Conservation (phyloP, 2,797 vertebrate genomes). For the Peromyscus nudipes region DNA sequence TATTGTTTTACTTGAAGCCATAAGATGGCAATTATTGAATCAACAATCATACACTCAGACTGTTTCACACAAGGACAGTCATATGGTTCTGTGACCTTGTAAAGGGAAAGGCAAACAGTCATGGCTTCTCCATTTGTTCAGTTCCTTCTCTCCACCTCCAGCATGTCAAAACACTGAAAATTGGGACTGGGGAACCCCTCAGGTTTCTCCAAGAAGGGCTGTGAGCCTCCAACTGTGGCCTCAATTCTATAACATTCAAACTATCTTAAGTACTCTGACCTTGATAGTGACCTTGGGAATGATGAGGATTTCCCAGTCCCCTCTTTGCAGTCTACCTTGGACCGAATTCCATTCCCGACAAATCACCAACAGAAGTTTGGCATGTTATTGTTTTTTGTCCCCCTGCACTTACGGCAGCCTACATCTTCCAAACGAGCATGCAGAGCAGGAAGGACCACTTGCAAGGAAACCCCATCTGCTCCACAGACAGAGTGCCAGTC, state of each 20-base stretch:
- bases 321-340: not conserved
- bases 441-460: slow-evolving; percentile 19
- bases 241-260: not conserved
- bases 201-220: not conserved
- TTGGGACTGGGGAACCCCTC: not conserved
- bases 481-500: slow-evolving; percentile 29
- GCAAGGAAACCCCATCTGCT: slow-evolving; percentile 46
- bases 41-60: not conserved
- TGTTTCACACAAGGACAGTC: not conserved
- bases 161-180: not conserved
- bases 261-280: slow-evolving; percentile 24
- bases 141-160: not conserved
- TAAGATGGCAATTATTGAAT: slow-evolving; percentile 29
- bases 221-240: not conserved
- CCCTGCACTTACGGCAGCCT: not conserved
- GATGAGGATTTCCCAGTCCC: not conserved
- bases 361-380: not conserved
- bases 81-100: not conserved
- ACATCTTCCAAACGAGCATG: slow-evolving; percentile 16
- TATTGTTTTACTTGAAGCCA: not conserved
- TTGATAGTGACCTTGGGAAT: slow-evolving; percentile 58
- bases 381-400: not conserved
- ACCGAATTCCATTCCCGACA: not conserved
- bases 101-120: not conserved
- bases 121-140: not conserved